Percentiles rank a stretch among this genome's conserved stretches.
phyloP scores from a whole-genome alignment of 2,888 invertebrate genomes.

The Agrilus mali region DNA sequence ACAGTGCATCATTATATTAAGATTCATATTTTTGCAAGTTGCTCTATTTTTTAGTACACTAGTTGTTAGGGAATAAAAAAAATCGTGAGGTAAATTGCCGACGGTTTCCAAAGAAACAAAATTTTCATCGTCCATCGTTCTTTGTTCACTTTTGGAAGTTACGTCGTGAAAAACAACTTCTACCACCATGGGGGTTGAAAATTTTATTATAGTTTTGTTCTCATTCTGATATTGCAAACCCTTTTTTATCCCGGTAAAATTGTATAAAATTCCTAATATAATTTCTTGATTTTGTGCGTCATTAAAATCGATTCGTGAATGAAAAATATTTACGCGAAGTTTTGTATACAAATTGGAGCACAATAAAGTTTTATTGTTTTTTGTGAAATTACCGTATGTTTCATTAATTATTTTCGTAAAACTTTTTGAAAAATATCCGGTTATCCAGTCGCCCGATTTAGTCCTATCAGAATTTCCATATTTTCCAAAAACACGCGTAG shows the following conservation, averaged over 20 bases:
- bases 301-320: conserved; percentile 31
- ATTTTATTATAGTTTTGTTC: too few species aligned
- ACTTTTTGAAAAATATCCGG: conserved; percentile 21
- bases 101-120: too few species aligned
- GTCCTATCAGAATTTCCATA: conserved; percentile 42
- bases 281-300: conserved; percentile 26
- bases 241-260: conserved; percentile 13
- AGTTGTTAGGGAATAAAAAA: too few species aligned
- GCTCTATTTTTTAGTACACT: too few species aligned
- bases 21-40: too few species aligned
- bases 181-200: too few species aligned
- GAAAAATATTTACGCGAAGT: conserved; percentile 33
- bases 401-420: conserved; percentile 22
- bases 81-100: too few species aligned
- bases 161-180: too few species aligned
- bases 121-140: too few species aligned
- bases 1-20: too few species aligned
- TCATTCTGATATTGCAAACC: too few species aligned
- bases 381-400: conserved; percentile 24
- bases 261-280: conserved; percentile 23
- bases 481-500: conserved; percentile 31
- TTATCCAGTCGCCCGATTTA: conserved; percentile 21
- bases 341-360: conserved; percentile 30
- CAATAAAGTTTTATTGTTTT: conserved; percentile 20
- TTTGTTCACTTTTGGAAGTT: too few species aligned